Conservation (phyloP, 1,140 invertebrate species). For the Oedothorax gibbosus region DNA sequence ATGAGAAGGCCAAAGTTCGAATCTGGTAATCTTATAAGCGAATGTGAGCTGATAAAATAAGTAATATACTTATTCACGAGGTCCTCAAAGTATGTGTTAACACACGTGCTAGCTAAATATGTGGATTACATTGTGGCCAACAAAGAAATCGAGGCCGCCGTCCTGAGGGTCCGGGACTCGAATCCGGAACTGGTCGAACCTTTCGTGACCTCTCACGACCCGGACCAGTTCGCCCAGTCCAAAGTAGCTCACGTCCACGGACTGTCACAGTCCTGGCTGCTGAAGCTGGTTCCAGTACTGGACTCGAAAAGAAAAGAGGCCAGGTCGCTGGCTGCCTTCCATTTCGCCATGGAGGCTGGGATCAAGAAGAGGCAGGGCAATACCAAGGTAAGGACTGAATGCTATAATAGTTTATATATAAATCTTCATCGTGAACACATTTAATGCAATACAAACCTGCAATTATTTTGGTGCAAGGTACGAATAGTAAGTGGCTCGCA, state of each 20-base stretch:
- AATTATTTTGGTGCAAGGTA: too few relatives aligned
- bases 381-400: constrained; percentile 74
- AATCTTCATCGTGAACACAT: too few relatives aligned
- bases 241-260: constrained; percentile 90
- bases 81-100: too few relatives aligned
- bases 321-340: constrained; percentile 95
- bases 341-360: constrained; percentile 99
- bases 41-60: too few relatives aligned
- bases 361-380: constrained; percentile 97
- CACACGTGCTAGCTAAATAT: too few relatives aligned
- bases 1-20: too few relatives aligned
- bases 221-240: constrained; percentile 94
- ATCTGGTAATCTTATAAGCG: too few relatives aligned
- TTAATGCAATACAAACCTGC: too few relatives aligned
- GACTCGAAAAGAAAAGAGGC: constrained; percentile 97
- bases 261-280: constrained; percentile 95
- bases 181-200: constrained; percentile 95
- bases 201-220: constrained; percentile 93
- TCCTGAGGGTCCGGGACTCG: constrained; percentile 93
- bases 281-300: constrained; percentile 91
- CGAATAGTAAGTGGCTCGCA: too few relatives aligned
- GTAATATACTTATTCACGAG: too few relatives aligned
- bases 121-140: constrained; percentile 79
- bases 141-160: constrained; percentile 97
- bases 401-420: too few relatives aligned